A percentile compares a stretch with the other conserved stretches of the same genome.
Evolutionary conservation across 2,113 vertebrate species (phyloP).

Genomic region (Bujurquina vittata): DNA sequence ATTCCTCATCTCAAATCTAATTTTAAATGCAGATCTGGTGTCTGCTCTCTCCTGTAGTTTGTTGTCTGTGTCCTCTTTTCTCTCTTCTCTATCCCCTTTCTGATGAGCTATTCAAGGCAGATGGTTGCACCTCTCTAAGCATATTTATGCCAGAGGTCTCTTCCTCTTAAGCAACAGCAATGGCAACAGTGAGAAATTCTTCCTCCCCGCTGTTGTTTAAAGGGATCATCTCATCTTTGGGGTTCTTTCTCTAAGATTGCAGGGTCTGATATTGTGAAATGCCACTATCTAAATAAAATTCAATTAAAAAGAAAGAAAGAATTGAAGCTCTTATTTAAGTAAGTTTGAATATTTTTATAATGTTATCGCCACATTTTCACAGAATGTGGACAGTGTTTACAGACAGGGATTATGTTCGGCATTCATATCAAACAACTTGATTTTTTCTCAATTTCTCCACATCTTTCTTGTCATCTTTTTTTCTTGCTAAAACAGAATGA

Average conservation of each 20-base stretch:
- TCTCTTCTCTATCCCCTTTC: not conserved
- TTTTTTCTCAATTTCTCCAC: not conserved
- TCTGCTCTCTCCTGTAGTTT: not conserved
- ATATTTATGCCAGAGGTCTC: no score
- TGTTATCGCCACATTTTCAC: not conserved
- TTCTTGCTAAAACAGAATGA: conserved; percentile 62
- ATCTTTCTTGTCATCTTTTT: conserved; percentile 8
- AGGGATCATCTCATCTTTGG: not conserved
- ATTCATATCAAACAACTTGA: not conserved
- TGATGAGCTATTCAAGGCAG: no score
- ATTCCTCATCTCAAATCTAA: not conserved
- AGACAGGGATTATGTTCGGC: not conserved
- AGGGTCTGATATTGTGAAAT: not conserved
- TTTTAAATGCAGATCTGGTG: not conserved
- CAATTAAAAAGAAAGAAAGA: not conserved
- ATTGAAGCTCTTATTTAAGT: not conserved
- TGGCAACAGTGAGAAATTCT: not conserved
- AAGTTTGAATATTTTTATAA: not conserved
- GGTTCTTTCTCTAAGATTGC: not conserved
- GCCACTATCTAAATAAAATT: not conserved
- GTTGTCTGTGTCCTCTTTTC: not conserved
- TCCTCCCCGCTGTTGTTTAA: not conserved
- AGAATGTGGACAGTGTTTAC: not conserved
- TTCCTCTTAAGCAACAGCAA: no score
- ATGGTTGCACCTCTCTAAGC: no score